Evolutionary conservation across 1,140 invertebrate genomes (phyloP).

Genomic region (Drosophila serrata): DNA sequence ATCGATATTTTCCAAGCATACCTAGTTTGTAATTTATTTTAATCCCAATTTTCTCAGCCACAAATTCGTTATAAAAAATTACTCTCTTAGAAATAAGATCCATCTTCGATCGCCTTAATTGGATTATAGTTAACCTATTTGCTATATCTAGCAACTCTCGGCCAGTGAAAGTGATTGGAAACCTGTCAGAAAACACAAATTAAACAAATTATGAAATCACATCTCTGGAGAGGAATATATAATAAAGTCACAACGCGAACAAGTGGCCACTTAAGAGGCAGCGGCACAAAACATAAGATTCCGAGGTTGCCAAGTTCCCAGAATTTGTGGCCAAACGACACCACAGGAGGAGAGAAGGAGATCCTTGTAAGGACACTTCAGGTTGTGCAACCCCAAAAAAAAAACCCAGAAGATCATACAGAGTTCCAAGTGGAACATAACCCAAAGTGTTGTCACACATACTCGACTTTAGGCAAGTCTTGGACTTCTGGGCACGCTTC

Average conservation of each 20-base stretch:
- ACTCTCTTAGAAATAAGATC: no score
- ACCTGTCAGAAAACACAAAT: conserved; percentile 42
- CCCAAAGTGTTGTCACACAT: conserved; percentile 62
- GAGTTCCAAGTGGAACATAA: conserved; percentile 12
- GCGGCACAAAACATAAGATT: conserved; percentile 32
- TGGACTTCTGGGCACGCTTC: conserved; percentile 45
- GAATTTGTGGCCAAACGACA: conserved; percentile 66
- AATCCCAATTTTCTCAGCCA: background rate
- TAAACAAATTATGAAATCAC: conserved; percentile 43
- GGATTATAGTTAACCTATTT: no score
- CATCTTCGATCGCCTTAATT: background rate
- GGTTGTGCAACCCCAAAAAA: background rate
- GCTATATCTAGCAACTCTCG: no score
- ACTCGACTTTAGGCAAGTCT: conserved; percentile 25
- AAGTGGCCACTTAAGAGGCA: conserved; percentile 33
- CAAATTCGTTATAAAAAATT: no score
- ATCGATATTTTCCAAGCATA: no score
- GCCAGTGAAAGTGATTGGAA: background rate
- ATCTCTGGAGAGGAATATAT: background rate
- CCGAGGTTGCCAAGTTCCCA: conserved; percentile 40
- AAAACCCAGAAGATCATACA: background rate
- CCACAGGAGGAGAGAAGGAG: conserved; percentile 24
- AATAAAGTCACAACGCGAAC: conserved; percentile 21
- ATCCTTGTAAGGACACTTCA: conserved; percentile 9
- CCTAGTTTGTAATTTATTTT: background rate